Conservation (phyloP, 2,113 vertebrate species). For the Prunella fulvescens region DNA sequence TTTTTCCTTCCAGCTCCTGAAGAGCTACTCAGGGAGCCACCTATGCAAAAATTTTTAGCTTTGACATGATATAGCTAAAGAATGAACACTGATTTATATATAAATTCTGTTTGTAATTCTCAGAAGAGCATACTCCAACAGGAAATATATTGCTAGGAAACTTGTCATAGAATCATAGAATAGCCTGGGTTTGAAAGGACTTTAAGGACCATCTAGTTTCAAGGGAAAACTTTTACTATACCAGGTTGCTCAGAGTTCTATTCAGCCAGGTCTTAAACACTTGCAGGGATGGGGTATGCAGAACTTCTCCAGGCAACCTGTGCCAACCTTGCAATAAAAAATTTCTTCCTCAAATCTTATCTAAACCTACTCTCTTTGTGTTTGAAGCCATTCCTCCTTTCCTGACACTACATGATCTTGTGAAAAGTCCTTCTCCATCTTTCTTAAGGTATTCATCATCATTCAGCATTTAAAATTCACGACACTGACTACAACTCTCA, state of each 20-base stretch:
- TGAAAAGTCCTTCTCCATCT: background rate
- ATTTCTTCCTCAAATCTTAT: background rate
- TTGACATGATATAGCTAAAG: background rate
- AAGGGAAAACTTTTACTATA: background rate
- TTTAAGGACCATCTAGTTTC: background rate
- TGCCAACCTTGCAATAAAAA: background rate
- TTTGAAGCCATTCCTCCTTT: background rate
- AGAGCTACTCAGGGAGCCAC: background rate
- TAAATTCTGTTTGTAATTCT: background rate
- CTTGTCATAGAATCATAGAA: background rate
- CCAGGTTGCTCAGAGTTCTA: background rate
- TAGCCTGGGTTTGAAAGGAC: background rate
- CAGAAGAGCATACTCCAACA: background rate
- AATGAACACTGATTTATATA: background rate
- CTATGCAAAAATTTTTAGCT: background rate
- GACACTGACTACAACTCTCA: background rate
- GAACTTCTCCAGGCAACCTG: background rate
- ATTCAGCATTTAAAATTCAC: background rate
- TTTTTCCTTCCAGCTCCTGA: background rate
- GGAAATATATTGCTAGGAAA: background rate
- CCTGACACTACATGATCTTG: background rate
- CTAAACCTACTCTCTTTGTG: background rate
- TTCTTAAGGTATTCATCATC: background rate
- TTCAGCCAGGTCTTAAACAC: background rate
- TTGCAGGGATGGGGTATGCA: background rate